These are phyloP conservation scores for Hylaeus volcanicus DNA, from an alignment of 1,140 invertebrate genomes.

Conservation along the genomic window DNA sequence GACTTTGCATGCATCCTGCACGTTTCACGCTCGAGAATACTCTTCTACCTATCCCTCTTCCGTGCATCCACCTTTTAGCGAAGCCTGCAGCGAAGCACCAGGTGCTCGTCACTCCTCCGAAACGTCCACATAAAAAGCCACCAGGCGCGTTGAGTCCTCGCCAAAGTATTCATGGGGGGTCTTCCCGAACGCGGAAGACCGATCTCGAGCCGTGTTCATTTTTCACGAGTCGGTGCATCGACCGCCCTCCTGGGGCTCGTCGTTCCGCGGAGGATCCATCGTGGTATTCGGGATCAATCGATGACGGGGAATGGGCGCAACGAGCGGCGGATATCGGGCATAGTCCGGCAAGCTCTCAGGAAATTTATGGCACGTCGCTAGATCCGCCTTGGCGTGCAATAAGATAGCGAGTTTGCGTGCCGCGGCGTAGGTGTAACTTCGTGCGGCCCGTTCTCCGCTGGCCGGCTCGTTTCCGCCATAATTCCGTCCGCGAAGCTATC, in stretches of 20 bases:
- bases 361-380: conserved; percentile 50
- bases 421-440: conserved; percentile 49
- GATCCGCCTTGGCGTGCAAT: conserved; percentile 38
- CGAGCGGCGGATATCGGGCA: conserved; percentile 43
- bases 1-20: no score
- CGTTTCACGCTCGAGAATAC: no score
- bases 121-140: no score
- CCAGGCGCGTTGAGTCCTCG: no score
- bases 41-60: no score
- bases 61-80: no score
- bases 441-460: conserved; percentile 24
- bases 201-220: no score
- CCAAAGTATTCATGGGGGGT: no score
- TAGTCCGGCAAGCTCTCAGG: not conserved
- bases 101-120: no score
- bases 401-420: conserved; percentile 59
- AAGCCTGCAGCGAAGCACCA: no score
- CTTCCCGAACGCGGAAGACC: no score
- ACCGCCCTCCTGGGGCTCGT: not conserved
- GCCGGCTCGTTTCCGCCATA: conserved; percentile 34
- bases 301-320: conserved; percentile 5
- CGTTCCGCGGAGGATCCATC: not conserved
- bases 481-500: conserved; percentile 34
- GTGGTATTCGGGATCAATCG: not conserved
- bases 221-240: not conserved